Percentiles rank a stretch among this genome's conserved stretches.
Conservation (phyloP, 2,113 vertebrate genomes). For the cat (Felis catus) region DNA sequence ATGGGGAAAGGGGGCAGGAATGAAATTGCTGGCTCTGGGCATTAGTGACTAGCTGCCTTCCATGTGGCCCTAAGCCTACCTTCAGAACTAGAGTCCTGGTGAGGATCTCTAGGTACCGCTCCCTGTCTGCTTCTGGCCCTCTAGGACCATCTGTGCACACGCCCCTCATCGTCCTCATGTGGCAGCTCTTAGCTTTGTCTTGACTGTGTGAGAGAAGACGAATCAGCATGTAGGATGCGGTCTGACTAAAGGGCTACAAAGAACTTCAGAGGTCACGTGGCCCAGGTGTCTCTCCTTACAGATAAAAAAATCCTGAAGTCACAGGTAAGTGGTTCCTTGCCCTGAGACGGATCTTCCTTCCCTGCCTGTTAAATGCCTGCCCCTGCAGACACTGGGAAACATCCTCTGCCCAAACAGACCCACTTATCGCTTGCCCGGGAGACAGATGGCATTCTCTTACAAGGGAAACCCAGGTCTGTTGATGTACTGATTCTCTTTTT, state of each 20-base stretch:
- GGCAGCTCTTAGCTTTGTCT: neutral
- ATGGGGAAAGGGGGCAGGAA: neutral
- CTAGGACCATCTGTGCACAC: neutral
- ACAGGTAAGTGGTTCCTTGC: neutral
- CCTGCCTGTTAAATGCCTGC: neutral
- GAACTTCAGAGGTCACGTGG: neutral
- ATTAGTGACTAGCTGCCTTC: neutral
- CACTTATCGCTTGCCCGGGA: neutral
- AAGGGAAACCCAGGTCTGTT: neutral
- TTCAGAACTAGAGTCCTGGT: neutral
- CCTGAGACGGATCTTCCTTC: neutral
- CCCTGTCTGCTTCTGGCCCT: neutral
- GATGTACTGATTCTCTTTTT: neutral
- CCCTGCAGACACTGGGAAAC: neutral
- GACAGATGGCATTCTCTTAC: neutral
- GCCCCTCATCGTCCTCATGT: neutral
- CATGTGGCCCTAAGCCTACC: neutral
- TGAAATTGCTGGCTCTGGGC: neutral
- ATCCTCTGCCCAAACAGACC: neutral
- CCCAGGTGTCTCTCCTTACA: neutral
- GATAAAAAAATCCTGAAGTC: neutral
- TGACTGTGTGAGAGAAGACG: neutral
- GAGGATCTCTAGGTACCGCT: neutral
- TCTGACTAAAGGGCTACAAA: neutral
- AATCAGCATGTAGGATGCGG: neutral